Base-by-base conservation (phyloP, 53 echinoderm and acorn worm genomes). In the Echinometra lucunter region DNA sequence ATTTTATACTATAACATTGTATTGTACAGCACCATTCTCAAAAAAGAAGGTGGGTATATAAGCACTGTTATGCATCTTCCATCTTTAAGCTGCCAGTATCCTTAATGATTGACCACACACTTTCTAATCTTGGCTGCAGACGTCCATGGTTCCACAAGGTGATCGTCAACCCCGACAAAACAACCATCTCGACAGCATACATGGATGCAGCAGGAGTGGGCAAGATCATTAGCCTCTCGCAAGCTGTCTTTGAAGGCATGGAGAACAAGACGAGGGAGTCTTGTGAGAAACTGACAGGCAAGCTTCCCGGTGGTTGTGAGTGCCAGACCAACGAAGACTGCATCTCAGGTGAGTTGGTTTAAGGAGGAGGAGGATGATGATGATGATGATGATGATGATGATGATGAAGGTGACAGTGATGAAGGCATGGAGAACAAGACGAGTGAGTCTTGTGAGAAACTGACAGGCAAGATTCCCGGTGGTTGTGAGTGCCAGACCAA, bases 151-250 rank as follows among this genome's bases (percentile, higher is more conserved):
- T 96, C 58, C 97, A 99, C 78, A 95, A 97, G 30, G 97, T 98
- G 67, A 98, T 98, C 3, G 95, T 96, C 25, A 99, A 97, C 90
- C 96, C 98, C 0, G 96, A 97, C 67, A 96, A 97, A 90, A 99
- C 99, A 1, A 95, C 97, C 57, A 96, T 99, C 96, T 99, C 99
- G 19, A 99, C 98, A 28, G 99, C 99, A 30, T 99, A 99, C 95
- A 99, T 99, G 98, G 99, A 99, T 66, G 98, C 99, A 12, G 99
- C 99, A 44, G 99, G 99, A 12, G 99, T 98, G 1, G 99, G 99
- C 2, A 99, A 98, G 94, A 99, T 99, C 95, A 99, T 99, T 96
- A 99, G 99, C 74, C 97, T 99, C 25, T 99, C 97, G 2, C 99
- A 99, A 92, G 99, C 99, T 42, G 90, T 99, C 53, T 98, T 97